Percentiles rank a stretch among this genome's conserved stretches.
Conservation (phyloP, 2,888 invertebrate genomes). For the Drosophila macrospina region DNA sequence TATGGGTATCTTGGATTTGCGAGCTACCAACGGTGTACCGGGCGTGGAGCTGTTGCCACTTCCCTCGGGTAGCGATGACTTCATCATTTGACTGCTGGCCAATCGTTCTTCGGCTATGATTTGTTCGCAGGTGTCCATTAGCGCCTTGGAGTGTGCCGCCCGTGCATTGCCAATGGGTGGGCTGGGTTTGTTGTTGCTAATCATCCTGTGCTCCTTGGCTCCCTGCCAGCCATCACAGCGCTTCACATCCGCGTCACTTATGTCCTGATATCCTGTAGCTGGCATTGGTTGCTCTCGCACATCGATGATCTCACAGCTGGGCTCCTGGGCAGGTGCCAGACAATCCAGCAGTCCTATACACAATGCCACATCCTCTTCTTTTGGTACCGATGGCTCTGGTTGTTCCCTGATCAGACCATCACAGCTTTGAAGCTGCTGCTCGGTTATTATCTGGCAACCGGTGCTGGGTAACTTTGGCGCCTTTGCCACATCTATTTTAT, state of each 20-base stretch:
- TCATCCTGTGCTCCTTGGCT: constrained; percentile 4
- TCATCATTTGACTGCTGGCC: constrained; percentile 74
- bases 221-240: constrained; percentile 56
- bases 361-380: constrained; percentile 66
- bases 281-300: constrained; percentile 60
- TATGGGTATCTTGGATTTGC: constrained; percentile 80
- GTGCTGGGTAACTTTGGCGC: constrained; percentile 68
- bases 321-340: constrained; percentile 68
- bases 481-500: constrained; percentile 75
- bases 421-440: constrained; percentile 68
- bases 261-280: constrained; percentile 67
- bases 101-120: constrained; percentile 82
- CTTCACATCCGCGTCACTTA: constrained; percentile 64
- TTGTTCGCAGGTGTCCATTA: constrained; percentile 81
- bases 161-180: constrained; percentile 72
- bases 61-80: constrained; percentile 60
- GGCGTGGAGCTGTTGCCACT: constrained; percentile 47
- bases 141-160: constrained; percentile 80
- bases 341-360: constrained; percentile 70
- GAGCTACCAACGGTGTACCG: constrained; percentile 62
- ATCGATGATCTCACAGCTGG: constrained; percentile 68
- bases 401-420: constrained; percentile 49
- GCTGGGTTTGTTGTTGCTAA: constrained; percentile 52
- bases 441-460: constrained; percentile 66
- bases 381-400: constrained; percentile 30